A percentile compares a stretch with the other conserved stretches of the same genome.
phyloP scores from a whole-genome alignment of 2,888 invertebrate species.

The Stictocephala bisonia region DNA sequence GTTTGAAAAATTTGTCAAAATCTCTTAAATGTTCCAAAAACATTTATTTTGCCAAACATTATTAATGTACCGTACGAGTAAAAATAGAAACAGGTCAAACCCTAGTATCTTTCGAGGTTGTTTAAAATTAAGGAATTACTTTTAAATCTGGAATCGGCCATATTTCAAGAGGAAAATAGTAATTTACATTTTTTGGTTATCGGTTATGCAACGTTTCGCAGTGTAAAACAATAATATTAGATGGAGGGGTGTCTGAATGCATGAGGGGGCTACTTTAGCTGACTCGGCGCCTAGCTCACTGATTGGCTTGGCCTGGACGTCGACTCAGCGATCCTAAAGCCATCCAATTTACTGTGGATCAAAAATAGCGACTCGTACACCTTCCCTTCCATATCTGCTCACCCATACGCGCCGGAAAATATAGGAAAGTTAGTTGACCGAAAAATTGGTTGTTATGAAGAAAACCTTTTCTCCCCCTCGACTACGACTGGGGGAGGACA shows the following conservation, averaged over 20 bases:
- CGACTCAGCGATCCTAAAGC: constrained; percentile 35
- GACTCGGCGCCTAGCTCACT: constrained; percentile 7
- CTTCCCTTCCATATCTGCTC: constrained; percentile 27
- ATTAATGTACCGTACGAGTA: too few species aligned
- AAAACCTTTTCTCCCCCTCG: constrained; percentile 8
- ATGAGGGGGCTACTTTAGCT: constrained; percentile 15
- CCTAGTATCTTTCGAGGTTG: too few species aligned
- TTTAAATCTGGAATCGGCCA: too few species aligned
- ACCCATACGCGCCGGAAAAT: constrained; percentile 45
- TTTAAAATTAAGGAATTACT: too few species aligned
- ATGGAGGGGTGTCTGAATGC: not conserved
- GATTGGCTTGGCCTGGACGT: constrained; percentile 37
- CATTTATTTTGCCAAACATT: too few species aligned
- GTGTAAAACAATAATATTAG: constrained; percentile 1
- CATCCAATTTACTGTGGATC: constrained; percentile 49
- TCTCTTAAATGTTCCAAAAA: too few species aligned
- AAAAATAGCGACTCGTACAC: constrained; percentile 40
- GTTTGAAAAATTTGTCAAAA: too few species aligned
- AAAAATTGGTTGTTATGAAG: constrained; percentile 53
- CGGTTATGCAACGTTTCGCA: not conserved
- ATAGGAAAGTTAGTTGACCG: constrained; percentile 56
- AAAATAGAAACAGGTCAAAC: too few species aligned
- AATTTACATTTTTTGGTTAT: too few species aligned
- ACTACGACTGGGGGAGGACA: too few species aligned
- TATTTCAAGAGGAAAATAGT: too few species aligned